These are phyloP conservation scores for Picus viridis DNA, from an alignment of 2,797 vertebrate species.

Conservation along the genomic window DNA sequence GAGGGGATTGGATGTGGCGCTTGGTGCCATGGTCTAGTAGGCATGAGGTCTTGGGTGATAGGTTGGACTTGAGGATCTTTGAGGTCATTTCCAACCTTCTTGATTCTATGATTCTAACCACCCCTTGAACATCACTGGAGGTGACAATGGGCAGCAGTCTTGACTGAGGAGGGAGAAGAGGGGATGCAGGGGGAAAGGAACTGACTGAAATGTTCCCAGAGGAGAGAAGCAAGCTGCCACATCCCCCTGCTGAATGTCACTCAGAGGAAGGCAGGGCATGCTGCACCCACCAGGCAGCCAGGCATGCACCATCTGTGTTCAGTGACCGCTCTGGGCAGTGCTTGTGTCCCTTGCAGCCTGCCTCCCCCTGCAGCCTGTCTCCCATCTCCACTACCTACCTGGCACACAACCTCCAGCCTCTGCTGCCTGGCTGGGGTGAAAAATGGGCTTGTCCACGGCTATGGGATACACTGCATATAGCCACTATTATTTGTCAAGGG, in stretches of 20 bases:
- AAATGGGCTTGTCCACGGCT: rapidly evolving
- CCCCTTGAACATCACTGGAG: not conserved
- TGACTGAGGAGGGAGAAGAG: not conserved
- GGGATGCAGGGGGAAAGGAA: not conserved
- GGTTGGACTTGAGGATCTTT: no score
- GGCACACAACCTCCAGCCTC: no score
- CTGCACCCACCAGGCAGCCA: not conserved
- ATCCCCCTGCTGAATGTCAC: not conserved
- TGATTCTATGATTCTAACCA: not conserved
- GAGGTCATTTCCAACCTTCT: no score
- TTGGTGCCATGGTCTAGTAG: no score
- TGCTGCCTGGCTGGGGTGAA: no score
- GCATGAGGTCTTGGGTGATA: no score
- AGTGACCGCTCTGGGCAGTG: rapidly evolving
- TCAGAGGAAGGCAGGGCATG: not conserved
- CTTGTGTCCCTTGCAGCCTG: rapidly evolving
- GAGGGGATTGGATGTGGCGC: no score
- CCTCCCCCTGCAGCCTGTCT: not conserved
- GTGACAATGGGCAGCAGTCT: not conserved
- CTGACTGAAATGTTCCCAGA: not conserved
- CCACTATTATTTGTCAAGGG: no score
- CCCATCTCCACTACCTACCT: no score
- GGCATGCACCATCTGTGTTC: not conserved
- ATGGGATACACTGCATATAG: not conserved
- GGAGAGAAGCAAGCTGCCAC: not conserved